These are phyloP conservation scores for Lepidocolaptes lacrymiger DNA, from an alignment of 2,797 vertebrate species.

Conservation along the genomic window DNA sequence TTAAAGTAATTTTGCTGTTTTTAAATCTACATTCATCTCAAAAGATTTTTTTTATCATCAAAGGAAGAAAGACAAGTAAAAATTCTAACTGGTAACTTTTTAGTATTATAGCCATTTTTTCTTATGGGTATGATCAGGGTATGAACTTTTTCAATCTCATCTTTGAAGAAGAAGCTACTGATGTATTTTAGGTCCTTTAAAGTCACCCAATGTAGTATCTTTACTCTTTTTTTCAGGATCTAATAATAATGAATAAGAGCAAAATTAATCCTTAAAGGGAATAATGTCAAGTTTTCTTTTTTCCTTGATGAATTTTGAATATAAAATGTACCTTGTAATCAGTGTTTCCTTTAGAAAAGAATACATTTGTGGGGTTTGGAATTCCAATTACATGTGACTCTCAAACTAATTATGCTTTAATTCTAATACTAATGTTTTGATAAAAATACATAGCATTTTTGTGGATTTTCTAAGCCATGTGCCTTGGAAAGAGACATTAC, in stretches of 20 bases:
- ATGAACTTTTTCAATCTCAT: conserved; percentile 1
- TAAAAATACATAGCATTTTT: neutral
- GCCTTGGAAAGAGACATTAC: neutral
- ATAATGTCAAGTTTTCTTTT: neutral
- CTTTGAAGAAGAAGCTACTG: conserved; percentile 48
- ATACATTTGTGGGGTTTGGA: neutral
- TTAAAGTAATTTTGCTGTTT: conserved; percentile 18
- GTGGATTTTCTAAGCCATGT: neutral
- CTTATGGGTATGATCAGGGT: neutral
- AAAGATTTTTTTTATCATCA: conserved; percentile 23
- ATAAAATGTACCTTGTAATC: neutral
- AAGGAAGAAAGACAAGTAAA: conserved; percentile 44
- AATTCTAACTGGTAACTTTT: conserved; percentile 4
- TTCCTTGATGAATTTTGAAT: neutral
- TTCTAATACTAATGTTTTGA: neutral
- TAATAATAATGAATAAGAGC: conserved; percentile 13
- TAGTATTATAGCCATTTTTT: neutral
- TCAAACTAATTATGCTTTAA: neutral
- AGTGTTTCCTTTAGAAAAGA: neutral
- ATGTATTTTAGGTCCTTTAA: conserved; percentile 34
- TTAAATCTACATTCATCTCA: conserved; percentile 4
- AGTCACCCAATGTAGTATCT: neutral
- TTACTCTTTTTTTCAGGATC: neutral
- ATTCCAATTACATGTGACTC: neutral
- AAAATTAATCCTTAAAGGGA: neutral